phyloP scores from a whole-genome alignment of 1,140 invertebrate species.

The Sminthurinus signatus region DNA sequence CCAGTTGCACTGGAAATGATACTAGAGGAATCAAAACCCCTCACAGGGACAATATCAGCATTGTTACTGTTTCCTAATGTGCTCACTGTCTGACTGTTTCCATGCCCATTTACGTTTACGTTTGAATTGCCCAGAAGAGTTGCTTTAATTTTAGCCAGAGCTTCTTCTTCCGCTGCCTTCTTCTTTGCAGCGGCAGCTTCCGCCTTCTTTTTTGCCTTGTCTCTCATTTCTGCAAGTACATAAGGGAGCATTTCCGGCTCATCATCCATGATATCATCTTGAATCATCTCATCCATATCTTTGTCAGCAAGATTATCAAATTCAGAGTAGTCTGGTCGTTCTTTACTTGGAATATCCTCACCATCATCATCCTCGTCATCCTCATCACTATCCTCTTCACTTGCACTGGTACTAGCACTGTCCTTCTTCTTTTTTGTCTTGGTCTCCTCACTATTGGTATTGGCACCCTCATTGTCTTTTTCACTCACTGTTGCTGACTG shows the following conservation, averaged over 20 bases:
- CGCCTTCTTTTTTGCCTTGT: neutral
- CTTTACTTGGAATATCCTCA: neutral
- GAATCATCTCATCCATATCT: conserved; percentile 23
- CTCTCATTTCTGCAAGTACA: neutral
- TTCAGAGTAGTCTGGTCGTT: conserved; percentile 13
- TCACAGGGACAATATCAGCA: too few species aligned
- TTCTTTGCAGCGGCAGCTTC: neutral
- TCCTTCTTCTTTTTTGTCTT: neutral
- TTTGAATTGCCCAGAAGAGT: too few species aligned
- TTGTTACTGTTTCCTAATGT: neutral
- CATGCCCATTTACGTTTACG: too few species aligned
- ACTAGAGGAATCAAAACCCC: too few species aligned
- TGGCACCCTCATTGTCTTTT: too few species aligned
- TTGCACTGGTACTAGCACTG: neutral
- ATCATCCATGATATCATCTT: conserved; percentile 23
- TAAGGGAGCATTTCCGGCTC: neutral
- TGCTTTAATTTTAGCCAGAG: too few species aligned
- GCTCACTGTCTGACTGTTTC: too few species aligned
- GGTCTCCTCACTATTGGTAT: neutral
- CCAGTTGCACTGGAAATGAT: too few species aligned
- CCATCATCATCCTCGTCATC: neutral
- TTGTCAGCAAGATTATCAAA: conserved; percentile 18
- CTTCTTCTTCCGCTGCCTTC: too few species aligned
- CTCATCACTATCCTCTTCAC: conserved; percentile 1
- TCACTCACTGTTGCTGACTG: neutral